Base-by-base conservation (phyloP, 2,113 vertebrate genomes). In the Coptodon bakossiorum region DNA sequence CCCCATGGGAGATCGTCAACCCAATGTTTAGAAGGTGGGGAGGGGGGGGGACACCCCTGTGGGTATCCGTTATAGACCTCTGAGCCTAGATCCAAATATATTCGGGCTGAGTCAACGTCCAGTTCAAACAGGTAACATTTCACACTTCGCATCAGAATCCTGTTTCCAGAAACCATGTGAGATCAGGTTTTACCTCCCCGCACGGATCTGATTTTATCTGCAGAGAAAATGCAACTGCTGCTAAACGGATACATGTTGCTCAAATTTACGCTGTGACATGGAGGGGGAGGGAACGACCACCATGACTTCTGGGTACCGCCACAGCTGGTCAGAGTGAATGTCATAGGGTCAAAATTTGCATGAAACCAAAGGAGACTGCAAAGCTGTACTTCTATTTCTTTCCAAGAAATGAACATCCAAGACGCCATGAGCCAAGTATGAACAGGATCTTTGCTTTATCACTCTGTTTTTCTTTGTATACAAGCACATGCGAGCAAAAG, bases 11-110 rank as follows among this genome's bases (percentile, higher is more conserved):
- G 82, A 54, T 27, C 4, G 61, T 80, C 66, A 81, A 84, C 19
- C 57, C 12, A 61, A 31, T 89, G 88, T 91, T 92, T 81, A 31
- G 66, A 87, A 86, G 40, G 86, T 27, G 83, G 80, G 22, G 85
- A 0, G 19, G 84, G 6, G 14, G 16, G 12, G 29, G 14, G 24
- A 16, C 17, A 45, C 40, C 84, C 40, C 57, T 63, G 9, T 19
- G 8, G 50, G 54, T 79, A 36, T 50, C 22, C 61, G 52, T 71
- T 82, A 84, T 34, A 86, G 56, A 45, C 14, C 12, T 71, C 43
- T 3, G 9, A 54, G 14, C 80, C 22, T 66, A 10, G n/a, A 38
- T 52, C 52, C 29, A 84, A 43, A 82, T 66, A 19, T 11, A 80
- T 43, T 7, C 24, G 2, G 52, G 59, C 43, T 82, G 56, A 80